Evolutionary conservation across 1,140 invertebrate species (phyloP).

Genomic region (Druon quercuslanigerum): DNA sequence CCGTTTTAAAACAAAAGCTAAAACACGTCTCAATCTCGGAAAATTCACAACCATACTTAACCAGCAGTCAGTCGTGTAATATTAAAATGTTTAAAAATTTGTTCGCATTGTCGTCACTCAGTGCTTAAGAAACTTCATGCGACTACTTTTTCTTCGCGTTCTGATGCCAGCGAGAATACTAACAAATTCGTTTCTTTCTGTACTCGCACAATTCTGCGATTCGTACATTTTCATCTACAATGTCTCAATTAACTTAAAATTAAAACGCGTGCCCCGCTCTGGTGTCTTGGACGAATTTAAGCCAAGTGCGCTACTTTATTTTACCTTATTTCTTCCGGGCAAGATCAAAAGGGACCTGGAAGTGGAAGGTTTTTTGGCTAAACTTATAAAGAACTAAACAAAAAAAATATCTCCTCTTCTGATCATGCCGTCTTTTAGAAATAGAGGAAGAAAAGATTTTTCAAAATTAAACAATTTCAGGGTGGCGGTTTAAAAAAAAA

Average conservation of each 20-base stretch:
- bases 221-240: neutral
- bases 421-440: neutral
- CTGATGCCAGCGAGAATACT: constrained; percentile 5
- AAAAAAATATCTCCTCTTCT: constrained; percentile 12
- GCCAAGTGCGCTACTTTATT: constrained; percentile 20
- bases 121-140: constrained; percentile 20
- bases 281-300: constrained; percentile 8
- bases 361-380: neutral
- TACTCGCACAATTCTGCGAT: neutral
- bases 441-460: neutral
- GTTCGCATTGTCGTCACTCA: constrained; percentile 27
- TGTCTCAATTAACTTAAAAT: constrained; percentile 18
- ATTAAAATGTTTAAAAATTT: constrained; percentile 55
- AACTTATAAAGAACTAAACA: neutral
- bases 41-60: constrained; percentile 70
- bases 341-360: constrained; percentile 8
- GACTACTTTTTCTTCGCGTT: neutral
- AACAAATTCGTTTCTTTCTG: neutral
- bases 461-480: too few species aligned
- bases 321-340: neutral
- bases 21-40: constrained; percentile 48
- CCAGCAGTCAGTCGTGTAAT: constrained; percentile 69
- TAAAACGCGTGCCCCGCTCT: constrained; percentile 15
- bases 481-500: too few species aligned
- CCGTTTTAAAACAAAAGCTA: constrained; percentile 54